Percentiles rank a stretch among this genome's conserved stretches.
Evolutionary conservation across 2,888 invertebrate species (phyloP).

Genomic region (Protophormia terraenovae): DNA sequence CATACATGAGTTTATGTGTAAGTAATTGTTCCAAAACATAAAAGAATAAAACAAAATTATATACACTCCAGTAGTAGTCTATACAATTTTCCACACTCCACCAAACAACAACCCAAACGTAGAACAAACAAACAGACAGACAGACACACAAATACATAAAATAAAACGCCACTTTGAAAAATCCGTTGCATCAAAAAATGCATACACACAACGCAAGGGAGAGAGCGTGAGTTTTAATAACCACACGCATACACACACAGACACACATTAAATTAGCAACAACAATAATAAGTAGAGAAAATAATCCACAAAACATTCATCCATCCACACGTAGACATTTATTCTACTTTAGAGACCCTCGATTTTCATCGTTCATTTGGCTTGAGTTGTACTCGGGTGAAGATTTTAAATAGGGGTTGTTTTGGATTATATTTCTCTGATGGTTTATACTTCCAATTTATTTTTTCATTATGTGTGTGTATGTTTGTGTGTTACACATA

Average conservation of each 20-base stretch:
- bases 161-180: slow-evolving; percentile 39
- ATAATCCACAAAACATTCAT: background rate
- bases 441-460: slow-evolving; percentile 48
- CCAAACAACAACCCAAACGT: background rate
- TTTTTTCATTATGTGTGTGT: slow-evolving; percentile 16
- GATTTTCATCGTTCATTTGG: background rate
- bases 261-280: background rate
- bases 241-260: background rate
- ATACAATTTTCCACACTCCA: slow-evolving; percentile 57
- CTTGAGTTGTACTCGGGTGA: background rate
- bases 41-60: slow-evolving; percentile 45
- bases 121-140: background rate
- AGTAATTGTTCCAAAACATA: slow-evolving; percentile 43
- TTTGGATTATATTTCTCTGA: slow-evolving; percentile 59
- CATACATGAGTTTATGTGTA: background rate
- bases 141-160: background rate
- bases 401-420: slow-evolving; percentile 65
- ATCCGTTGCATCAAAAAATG: slow-evolving; percentile 48
- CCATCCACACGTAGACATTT: background rate
- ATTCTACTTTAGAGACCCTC: slow-evolving; percentile 21
- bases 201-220: slow-evolving; percentile 3
- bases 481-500: background rate
- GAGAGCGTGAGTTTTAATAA: background rate
- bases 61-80: slow-evolving; percentile 44
- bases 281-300: background rate